Conservation (phyloP, 2,888 invertebrate species). For the Apamea monoglypha region DNA sequence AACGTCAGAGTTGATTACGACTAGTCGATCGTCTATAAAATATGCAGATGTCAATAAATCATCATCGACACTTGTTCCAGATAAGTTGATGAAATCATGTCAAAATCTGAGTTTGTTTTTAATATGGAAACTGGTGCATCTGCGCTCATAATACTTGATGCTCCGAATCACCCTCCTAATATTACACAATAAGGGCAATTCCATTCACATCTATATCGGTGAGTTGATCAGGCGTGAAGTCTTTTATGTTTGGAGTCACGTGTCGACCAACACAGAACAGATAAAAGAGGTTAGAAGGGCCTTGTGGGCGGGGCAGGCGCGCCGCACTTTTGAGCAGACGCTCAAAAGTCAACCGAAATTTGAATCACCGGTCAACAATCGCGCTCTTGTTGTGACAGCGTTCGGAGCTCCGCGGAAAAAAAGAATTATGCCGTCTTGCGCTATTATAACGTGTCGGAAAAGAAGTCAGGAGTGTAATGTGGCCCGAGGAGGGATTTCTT, state of each 20-base stretch:
- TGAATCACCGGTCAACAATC: too few species aligned
- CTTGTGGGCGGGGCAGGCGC: too few species aligned
- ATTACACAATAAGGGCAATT: conserved; percentile 88
- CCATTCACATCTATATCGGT: conserved; percentile 86
- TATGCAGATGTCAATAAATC: conserved; percentile 77
- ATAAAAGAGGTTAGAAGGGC: too few species aligned
- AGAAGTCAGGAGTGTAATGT: too few species aligned
- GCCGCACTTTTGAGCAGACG: too few species aligned
- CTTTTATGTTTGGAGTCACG: conserved; percentile 89
- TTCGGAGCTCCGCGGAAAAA: too few species aligned
- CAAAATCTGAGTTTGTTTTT: conserved; percentile 44
- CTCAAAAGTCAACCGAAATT: too few species aligned
- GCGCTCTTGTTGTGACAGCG: too few species aligned
- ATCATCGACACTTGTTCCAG: conserved; percentile 62
- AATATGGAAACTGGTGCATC: conserved; percentile 66
- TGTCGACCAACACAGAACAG: conserved; percentile 84
- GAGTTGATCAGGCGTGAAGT: conserved; percentile 88
- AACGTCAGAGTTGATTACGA: conserved; percentile 86
- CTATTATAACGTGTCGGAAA: too few species aligned
- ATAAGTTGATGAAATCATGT: conserved; percentile 20
- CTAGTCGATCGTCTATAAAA: conserved; percentile 74
- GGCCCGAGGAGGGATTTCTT: too few species aligned
- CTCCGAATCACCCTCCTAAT: conserved; percentile 76
- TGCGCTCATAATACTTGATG: conserved; percentile 66
- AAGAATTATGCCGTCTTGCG: too few species aligned